These are phyloP conservation scores for Rhyacophila evoluta DNA, from an alignment of 2,888 invertebrate genomes.

Conservation along the genomic window DNA sequence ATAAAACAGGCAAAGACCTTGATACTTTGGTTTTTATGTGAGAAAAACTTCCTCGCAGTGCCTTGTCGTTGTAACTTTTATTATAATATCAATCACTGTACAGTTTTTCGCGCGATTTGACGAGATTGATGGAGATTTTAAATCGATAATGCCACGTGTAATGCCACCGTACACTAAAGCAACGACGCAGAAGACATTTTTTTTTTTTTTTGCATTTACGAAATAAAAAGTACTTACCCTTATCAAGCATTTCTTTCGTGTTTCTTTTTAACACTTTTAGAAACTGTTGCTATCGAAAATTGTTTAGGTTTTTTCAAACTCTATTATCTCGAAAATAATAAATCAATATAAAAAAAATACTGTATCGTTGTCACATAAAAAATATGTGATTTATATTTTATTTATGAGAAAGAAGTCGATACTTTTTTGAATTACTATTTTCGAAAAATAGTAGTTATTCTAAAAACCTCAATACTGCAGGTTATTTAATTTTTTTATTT, in stretches of 20 bases:
- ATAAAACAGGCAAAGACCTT: not conserved
- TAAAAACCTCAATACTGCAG: too few species aligned
- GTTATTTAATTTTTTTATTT: too few species aligned
- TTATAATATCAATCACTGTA: slow-evolving; percentile 22
- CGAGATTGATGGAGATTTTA: slow-evolving; percentile 22
- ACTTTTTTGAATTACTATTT: too few species aligned
- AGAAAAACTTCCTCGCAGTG: not conserved
- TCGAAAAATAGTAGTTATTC: too few species aligned
- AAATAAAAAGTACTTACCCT: not conserved
- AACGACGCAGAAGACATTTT: slow-evolving; percentile 1
- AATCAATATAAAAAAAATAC: too few species aligned
- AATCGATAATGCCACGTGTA: slow-evolving; percentile 24
- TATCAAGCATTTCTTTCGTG: not conserved
- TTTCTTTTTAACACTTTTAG: not conserved
- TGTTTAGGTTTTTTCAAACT: too few species aligned
- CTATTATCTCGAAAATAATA: too few species aligned
- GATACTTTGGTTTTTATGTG: not conserved
- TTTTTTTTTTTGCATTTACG: not conserved
- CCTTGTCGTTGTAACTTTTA: not conserved
- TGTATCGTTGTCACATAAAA: too few species aligned
- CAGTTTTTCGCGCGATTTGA: slow-evolving; percentile 15
- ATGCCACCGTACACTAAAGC: not conserved
- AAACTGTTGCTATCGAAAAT: not conserved
- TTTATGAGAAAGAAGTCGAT: too few species aligned
- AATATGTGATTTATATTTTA: too few species aligned